phyloP scores from a whole-genome alignment of 2,888 invertebrate species.

The Eretmocerus hayati region DNA sequence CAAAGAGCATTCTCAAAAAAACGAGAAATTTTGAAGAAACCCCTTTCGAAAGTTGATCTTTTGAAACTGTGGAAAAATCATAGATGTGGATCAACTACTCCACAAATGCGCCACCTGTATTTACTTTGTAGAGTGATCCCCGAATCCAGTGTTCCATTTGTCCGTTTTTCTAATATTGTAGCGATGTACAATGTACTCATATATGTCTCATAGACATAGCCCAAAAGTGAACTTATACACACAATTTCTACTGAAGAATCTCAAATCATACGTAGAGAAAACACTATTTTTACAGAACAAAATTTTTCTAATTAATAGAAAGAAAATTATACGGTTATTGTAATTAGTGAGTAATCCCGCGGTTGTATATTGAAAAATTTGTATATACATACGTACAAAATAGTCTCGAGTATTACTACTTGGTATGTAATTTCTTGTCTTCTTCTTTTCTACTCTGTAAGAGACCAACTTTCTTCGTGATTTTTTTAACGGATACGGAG shows the following conservation, averaged over 20 bases:
- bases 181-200: not conserved
- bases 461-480: not conserved
- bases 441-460: slow-evolving; percentile 12
- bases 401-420: slow-evolving; percentile 12
- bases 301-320: slow-evolving; percentile 17
- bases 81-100: slow-evolving; percentile 5
- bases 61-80: not conserved
- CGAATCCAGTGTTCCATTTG: too few relatives aligned
- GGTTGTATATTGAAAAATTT: slow-evolving; percentile 31
- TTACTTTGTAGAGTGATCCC: too few relatives aligned
- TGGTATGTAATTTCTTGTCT: slow-evolving; percentile 8
- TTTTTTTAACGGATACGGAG: slow-evolving; percentile 1
- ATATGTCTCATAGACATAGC: slow-evolving; percentile 14
- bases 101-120: too few relatives aligned
- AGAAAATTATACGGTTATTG: slow-evolving; percentile 9
- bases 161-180: slow-evolving; percentile 12
- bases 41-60: slow-evolving; percentile 33
- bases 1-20: slow-evolving; percentile 42
- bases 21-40: slow-evolving; percentile 43
- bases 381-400: slow-evolving; percentile 29
- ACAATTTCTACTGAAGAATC: not conserved
- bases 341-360: slow-evolving; percentile 3
- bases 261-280: slow-evolving; percentile 17
- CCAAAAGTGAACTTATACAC: slow-evolving; percentile 1
- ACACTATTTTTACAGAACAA: slow-evolving; percentile 31